phyloP scores from a whole-genome alignment of 2,888 invertebrate species.

The Polylopha cassiicola region DNA sequence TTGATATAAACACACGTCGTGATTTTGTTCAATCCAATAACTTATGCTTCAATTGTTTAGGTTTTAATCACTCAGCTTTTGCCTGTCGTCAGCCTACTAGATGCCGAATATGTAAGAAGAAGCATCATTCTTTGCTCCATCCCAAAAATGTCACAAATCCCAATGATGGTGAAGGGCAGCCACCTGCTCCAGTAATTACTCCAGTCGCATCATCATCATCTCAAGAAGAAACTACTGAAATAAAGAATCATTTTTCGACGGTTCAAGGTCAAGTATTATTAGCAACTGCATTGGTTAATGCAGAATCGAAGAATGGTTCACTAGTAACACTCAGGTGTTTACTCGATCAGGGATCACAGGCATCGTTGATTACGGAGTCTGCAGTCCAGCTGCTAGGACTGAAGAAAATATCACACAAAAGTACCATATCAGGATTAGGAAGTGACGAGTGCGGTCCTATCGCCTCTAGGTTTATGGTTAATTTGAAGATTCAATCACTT shows the following conservation, averaged over 20 bases:
- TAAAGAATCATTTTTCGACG: slow-evolving; percentile 11
- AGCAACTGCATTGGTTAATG: slow-evolving; percentile 29
- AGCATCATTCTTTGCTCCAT: too few relatives aligned
- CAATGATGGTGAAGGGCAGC: too few relatives aligned
- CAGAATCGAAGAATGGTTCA: slow-evolving; percentile 20
- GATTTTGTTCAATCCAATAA: too few relatives aligned
- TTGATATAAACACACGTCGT: too few relatives aligned
- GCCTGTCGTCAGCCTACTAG: too few relatives aligned
- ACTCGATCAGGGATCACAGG: slow-evolving; percentile 31
- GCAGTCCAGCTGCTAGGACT: slow-evolving; percentile 27
- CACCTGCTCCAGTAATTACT: background rate
- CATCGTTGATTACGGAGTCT: slow-evolving; percentile 31
- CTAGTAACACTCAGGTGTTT: slow-evolving; percentile 24
- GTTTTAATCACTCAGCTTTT: too few relatives aligned
- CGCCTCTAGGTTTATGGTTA: slow-evolving; percentile 18
- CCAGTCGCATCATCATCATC: background rate
- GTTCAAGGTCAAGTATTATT: slow-evolving; percentile 25
- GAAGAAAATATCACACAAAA: slow-evolving; percentile 21
- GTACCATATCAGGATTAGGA: slow-evolving; percentile 24
- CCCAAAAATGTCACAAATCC: too few relatives aligned
- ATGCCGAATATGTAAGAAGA: too few relatives aligned
- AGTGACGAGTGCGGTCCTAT: slow-evolving; percentile 4
- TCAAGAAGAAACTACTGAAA: background rate
- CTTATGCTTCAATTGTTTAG: too few relatives aligned
- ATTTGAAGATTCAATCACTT: slow-evolving; percentile 23